phyloP scores from a whole-genome alignment of 23 tunicate genomes.

The Trididemnum miniatum region DNA sequence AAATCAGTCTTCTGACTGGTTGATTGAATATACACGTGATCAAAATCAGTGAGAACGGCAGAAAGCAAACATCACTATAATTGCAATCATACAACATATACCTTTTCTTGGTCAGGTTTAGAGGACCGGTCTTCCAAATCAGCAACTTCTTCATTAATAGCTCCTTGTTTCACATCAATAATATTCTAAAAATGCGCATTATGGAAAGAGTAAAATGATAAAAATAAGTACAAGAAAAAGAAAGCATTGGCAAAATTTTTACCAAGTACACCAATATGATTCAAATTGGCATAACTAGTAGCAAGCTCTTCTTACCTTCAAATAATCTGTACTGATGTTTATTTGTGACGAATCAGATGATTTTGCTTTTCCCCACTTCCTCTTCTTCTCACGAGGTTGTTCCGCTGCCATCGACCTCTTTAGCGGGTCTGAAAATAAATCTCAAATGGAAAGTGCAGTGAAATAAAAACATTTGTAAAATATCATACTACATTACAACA shows the following conservation, averaged over 20 bases:
- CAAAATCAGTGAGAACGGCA: no score
- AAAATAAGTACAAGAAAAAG: no score
- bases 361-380: slow-evolving; percentile 76
- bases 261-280: no score
- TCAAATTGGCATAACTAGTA: not conserved
- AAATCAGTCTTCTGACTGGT: no score
- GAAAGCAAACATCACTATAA: not conserved
- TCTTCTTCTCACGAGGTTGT: slow-evolving; percentile 64
- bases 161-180: slow-evolving; percentile 66
- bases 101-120: slow-evolving; percentile 4
- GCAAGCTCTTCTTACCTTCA: slow-evolving; percentile 48
- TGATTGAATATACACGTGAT: no score
- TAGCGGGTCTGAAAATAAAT: slow-evolving; percentile 39
- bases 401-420: slow-evolving; percentile 33
- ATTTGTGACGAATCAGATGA: slow-evolving; percentile 38
- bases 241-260: no score
- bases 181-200: slow-evolving; percentile 59
- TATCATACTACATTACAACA: no score
- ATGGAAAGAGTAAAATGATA: no score
- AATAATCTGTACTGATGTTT: slow-evolving; percentile 72
- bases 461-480: no score
- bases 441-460: no score
- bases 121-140: slow-evolving; percentile 26
- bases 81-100: not conserved
- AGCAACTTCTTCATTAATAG: slow-evolving; percentile 50